A percentile compares a stretch with the other conserved stretches of the same genome.
Conservation (phyloP, 2,888 invertebrate species). For the Erebia aethiops region DNA sequence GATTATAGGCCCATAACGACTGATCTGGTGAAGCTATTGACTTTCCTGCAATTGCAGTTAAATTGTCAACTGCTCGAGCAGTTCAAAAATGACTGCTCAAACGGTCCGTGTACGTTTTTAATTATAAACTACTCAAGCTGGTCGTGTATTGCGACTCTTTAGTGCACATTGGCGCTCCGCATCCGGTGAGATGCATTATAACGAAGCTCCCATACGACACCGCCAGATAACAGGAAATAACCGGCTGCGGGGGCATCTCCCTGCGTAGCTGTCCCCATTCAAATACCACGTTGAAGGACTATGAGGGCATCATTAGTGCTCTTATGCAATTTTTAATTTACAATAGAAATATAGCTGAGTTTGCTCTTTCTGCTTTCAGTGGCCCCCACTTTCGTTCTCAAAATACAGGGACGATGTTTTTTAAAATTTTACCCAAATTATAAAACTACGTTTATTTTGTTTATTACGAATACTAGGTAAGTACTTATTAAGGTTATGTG, state of each 20-base stretch:
- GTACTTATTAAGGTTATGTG: not conserved
- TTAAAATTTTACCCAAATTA: not conserved
- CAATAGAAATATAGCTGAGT: conserved; percentile 29
- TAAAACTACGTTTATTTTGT: not conserved
- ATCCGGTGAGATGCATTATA: conserved; percentile 48
- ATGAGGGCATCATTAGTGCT: conserved; percentile 43
- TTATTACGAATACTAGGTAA: not conserved
- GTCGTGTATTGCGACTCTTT: no score
- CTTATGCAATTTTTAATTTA: conserved; percentile 37
- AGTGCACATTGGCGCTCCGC: conserved; percentile 45
- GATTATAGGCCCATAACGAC: no score
- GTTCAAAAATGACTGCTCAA: no score
- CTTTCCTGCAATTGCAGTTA: no score
- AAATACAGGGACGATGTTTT: not conserved
- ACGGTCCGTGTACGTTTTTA: no score
- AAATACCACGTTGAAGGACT: conserved; percentile 49
- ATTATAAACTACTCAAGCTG: no score
- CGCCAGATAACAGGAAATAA: conserved; percentile 53
- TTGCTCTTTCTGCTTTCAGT: not conserved
- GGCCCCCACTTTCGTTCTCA: not conserved
- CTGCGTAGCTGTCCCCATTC: conserved; percentile 43
- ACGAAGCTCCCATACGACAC: conserved; percentile 46
- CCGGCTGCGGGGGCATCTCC: conserved; percentile 46
- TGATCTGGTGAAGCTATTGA: no score
- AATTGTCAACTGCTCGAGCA: no score